Evolutionary conservation across 2,888 invertebrate species (phyloP), one percentile per base, ranked within the genome.

Genomic region (Microchrysa polita): DNA sequence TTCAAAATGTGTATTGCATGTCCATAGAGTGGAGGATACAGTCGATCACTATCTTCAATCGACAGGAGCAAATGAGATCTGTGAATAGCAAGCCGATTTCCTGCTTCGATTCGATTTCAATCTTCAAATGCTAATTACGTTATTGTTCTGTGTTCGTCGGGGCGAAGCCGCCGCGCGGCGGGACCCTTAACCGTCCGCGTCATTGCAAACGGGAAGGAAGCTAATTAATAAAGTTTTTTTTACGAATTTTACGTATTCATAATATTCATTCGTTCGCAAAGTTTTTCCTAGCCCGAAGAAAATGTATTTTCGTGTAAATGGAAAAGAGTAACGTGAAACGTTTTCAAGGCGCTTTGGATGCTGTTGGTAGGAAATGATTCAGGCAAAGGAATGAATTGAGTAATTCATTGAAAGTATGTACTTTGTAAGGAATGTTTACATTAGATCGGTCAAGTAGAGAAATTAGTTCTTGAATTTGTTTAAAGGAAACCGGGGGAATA

Each of bases 171-270:
- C n/a, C n/a, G n/a, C n/a, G 40, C 16, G 18, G 44, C 18, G 16
- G 27, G 27, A 2, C 48, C 4, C 4, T 5, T 12, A n/a, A 48
- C 48, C 4, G 48, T 12, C 14, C 27, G 23, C 27, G 4, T 7
- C 27, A 34, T 34, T 34, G 27, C 27, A 23, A 59, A 12, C 40
- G 20, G 69, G 69, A 69, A 69, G 69, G 55, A 69, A 57, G 69
- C 40, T 69, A 69, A 69, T 69, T 69, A 69, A 69, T 69, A 20
- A 57, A 55, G 55, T 69, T 69, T 69, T 67, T 69, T 18, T 69
- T 55, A 34, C 27, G 7, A 34, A 34, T 34, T 34, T 34, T 34
- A 34, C 27, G 27, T 34, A 69, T 69, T 69, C 69, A 55, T 55
- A 57, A 69, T 69, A 40, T 69, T 57, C 14, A 65, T 69, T 55